phyloP scores from a whole-genome alignment of 2,113 vertebrate genomes.

The Tringa solitaria region DNA sequence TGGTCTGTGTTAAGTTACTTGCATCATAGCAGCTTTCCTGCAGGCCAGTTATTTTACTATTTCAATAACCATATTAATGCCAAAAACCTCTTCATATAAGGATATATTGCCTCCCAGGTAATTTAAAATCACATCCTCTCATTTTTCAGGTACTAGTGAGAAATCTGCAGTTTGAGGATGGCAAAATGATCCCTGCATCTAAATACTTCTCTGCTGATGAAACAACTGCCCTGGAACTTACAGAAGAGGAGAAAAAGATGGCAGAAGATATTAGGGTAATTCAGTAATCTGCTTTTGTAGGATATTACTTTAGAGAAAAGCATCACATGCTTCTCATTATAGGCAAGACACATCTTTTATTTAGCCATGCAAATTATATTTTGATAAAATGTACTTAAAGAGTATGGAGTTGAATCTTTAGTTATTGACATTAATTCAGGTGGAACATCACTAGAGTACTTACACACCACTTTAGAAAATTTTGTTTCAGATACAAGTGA shows the following conservation, averaged over 20 bases:
- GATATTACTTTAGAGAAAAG: background rate
- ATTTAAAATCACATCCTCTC: background rate
- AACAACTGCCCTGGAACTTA: conserved; percentile 71
- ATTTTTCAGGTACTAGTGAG: conserved; percentile 75
- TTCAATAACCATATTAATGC: background rate
- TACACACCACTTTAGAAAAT: background rate
- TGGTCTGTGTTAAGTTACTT: background rate
- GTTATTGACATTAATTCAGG: background rate
- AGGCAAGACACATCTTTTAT: background rate
- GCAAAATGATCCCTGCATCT: conserved; percentile 84
- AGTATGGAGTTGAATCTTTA: background rate
- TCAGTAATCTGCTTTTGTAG: background rate
- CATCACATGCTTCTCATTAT: background rate
- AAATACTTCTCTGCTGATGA: conserved; percentile 80
- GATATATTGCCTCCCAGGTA: background rate
- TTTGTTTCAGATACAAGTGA: background rate
- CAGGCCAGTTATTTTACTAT: background rate
- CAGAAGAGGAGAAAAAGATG: conserved; percentile 76
- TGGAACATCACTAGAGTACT: background rate
- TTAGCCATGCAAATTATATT: background rate
- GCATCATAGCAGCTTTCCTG: background rate
- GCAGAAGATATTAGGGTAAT: conserved; percentile 79
- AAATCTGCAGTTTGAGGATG: conserved; percentile 82
- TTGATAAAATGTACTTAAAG: background rate
- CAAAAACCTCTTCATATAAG: background rate